Evolutionary conservation across 2,113 vertebrate genomes (phyloP), one percentile per base, ranked within the genome.

Genomic region (Hemiprocne comata): DNA sequence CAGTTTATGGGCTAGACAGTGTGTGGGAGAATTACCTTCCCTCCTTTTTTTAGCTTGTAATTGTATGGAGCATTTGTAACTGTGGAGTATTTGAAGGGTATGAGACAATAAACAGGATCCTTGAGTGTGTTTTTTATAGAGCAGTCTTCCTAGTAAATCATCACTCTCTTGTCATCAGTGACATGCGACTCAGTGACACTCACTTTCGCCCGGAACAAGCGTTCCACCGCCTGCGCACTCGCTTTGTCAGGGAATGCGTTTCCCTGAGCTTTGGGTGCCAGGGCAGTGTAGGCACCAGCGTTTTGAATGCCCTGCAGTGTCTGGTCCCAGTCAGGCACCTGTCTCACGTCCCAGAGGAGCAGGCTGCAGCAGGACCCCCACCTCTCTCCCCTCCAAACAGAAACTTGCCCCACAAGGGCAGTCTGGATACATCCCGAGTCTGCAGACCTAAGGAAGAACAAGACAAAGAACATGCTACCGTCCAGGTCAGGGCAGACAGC

Each of bases 191-290:
- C 78, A 70, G 87, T 19, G 75, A 26, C 93, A 87, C 70, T 72
- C 58, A 53, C 71, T 93, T 75, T 58, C 1, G 20, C 46, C 46
- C 70, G 36, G 25, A 91, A 24, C 46, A 18, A 65, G 73, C 0
- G 0, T 70, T 90, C 38, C 36, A 6, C 38, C 0, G 0, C 61
- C 17, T 1, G 4, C 7, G 5, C 0, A 0, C 4, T 3, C 5
- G 1, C 29, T 25, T 60, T 0, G 0, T 65, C 48, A 60, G 23
- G 33, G 60, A n/a, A 36, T 0, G 0, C 31, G 12, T 57, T 93
- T 78, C 21, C 36, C 24, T 1, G 16, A 66, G 73, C 26, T 83
- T 51, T 89, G 1, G 12, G 38, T 51, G 23, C 70, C 2, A 6
- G 18, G 38, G 36, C 51, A 34, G 44, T 0, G 3, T 73, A 55